Evolutionary conservation across 1,140 invertebrate genomes (phyloP).

Genomic region (Drosophila lowei): DNA sequence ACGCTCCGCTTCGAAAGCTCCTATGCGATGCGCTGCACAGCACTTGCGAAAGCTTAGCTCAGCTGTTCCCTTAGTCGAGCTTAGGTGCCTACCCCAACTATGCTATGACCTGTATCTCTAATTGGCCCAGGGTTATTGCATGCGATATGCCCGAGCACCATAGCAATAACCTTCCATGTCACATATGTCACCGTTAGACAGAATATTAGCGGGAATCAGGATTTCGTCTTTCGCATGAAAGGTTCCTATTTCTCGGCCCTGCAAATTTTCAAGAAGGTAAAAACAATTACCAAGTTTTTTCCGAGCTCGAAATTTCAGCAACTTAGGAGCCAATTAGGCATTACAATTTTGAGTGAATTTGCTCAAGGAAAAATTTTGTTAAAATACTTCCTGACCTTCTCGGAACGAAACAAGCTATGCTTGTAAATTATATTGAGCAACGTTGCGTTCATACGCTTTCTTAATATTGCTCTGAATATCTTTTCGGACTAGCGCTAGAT

Average conservation of each 20-base stretch:
- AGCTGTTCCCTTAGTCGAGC: too few species aligned
- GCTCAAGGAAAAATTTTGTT: constrained; percentile 8
- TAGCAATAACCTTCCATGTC: too few species aligned
- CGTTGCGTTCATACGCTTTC: background rate
- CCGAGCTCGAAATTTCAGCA: background rate
- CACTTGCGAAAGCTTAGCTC: too few species aligned
- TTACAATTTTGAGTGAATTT: constrained; percentile 21
- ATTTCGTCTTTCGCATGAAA: constrained; percentile 10
- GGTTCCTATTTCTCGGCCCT: constrained; percentile 18
- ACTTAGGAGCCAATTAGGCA: constrained; percentile 3
- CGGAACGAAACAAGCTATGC: background rate
- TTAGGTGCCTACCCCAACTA: too few species aligned
- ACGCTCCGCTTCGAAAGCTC: too few species aligned
- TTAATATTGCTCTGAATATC: background rate
- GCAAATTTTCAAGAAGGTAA: constrained; percentile 12
- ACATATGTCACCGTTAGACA: too few species aligned
- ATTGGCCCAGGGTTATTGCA: too few species aligned
- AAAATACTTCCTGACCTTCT: constrained; percentile 14
- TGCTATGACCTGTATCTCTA: too few species aligned
- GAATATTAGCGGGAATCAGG: constrained; percentile 1
- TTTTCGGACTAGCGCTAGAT: background rate
- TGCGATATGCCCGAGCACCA: too few species aligned
- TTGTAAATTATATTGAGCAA: constrained; percentile 1
- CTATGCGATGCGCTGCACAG: too few species aligned
- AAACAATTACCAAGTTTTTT: constrained; percentile 12